Conservation (phyloP, 2,797 vertebrate species). For the Gymnopithys bicolor region DNA sequence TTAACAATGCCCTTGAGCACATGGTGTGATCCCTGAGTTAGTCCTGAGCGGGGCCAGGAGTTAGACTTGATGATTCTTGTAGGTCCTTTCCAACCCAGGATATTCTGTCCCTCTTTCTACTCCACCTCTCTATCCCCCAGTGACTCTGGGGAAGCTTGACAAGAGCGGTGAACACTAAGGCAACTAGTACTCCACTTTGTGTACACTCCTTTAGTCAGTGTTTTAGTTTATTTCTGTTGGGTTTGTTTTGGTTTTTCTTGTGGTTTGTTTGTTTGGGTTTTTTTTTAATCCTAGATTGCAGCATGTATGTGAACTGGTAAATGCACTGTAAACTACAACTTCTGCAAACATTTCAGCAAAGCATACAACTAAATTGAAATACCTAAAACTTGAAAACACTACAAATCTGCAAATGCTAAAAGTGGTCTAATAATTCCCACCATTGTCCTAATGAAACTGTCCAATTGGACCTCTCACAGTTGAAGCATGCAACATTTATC, state of each 20-base stretch:
- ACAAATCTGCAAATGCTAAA: background rate
- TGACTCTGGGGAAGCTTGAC: background rate
- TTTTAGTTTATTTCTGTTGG: background rate
- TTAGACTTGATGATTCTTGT: background rate
- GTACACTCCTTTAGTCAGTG: background rate
- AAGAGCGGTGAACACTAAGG: background rate
- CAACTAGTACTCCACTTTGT: background rate
- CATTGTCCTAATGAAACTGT: background rate
- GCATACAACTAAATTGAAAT: background rate
- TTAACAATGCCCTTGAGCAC: background rate
- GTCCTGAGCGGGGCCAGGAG: background rate
- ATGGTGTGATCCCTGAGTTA: background rate
- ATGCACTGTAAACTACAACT: background rate
- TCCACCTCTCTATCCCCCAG: background rate
- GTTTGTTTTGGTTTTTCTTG: background rate
- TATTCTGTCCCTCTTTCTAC: background rate
- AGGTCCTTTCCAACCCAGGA: background rate
- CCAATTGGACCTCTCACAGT: too few relatives aligned
- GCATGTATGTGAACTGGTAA: background rate
- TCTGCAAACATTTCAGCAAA: background rate
- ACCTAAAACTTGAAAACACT: background rate
- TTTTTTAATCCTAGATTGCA: background rate
- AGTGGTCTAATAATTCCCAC: background rate
- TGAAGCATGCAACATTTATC: accelerated
- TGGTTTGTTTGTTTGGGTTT: background rate